Evolutionary conservation across 2,113 vertebrate genomes (phyloP).

Genomic region (Enhydra lutris): DNA sequence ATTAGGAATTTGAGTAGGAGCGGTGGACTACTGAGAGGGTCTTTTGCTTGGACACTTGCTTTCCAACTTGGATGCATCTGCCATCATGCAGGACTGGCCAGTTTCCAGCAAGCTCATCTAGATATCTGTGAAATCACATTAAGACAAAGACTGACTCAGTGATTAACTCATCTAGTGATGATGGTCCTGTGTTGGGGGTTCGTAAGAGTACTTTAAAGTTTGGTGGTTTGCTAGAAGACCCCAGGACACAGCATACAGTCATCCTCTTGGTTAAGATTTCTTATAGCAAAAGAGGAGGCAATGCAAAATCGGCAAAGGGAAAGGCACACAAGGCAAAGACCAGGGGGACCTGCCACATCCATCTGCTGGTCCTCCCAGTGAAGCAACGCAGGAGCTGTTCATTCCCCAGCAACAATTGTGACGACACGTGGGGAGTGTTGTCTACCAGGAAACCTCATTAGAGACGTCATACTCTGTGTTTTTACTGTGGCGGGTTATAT

Average conservation of each 20-base stretch:
- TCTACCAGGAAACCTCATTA: neutral
- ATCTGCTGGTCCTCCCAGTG: neutral
- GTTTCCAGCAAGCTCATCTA: neutral
- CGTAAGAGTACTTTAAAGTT: neutral
- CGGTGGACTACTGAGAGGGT: no score
- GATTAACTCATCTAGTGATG: neutral
- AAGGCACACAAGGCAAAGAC: neutral
- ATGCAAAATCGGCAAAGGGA: neutral
- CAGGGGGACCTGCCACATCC: neutral
- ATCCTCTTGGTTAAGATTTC: neutral
- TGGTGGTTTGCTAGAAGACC: neutral
- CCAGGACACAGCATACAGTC: accelerated
- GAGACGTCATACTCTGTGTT: neutral
- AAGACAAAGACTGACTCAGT: neutral
- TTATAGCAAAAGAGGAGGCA: no score
- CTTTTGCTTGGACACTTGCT: neutral
- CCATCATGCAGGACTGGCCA: neutral
- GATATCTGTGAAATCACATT: neutral
- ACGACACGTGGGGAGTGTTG: accelerated
- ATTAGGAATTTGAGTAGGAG: neutral
- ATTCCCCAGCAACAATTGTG: no score
- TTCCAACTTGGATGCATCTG: accelerated
- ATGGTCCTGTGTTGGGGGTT: no score
- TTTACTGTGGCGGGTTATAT: accelerated
- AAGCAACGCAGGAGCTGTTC: accelerated